Conservation (phyloP, 2,888 invertebrate species). For the Conchocele bisecta region DNA sequence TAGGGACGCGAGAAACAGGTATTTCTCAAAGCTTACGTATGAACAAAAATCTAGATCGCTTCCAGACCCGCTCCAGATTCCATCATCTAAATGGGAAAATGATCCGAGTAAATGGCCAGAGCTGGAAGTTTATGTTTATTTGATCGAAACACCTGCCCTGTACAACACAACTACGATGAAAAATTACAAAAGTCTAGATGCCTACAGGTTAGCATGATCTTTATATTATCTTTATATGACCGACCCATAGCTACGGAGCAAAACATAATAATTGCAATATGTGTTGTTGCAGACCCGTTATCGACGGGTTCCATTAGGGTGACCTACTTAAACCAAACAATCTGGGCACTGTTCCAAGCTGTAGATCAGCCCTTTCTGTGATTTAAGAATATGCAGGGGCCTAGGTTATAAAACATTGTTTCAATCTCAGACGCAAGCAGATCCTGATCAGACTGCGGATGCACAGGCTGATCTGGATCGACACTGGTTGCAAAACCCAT, state of each 20-base stretch:
- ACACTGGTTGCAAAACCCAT: too few species aligned
- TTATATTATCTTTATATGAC: background rate
- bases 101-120: conserved; percentile 16
- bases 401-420: background rate
- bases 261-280: background rate
- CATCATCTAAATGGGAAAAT: background rate
- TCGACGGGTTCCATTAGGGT: too few species aligned
- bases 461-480: too few species aligned
- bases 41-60: background rate
- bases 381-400: background rate
- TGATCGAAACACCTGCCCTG: conserved; percentile 7
- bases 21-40: background rate
- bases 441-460: too few species aligned
- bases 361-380: too few species aligned
- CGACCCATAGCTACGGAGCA: background rate
- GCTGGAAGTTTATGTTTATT: conserved; percentile 4
- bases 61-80: conserved; percentile 1
- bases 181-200: conserved; percentile 17
- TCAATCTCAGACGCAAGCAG: background rate
- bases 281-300: background rate
- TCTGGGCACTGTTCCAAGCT: too few species aligned
- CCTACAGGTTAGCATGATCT: conserved; percentile 3
- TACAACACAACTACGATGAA: conserved; percentile 11
- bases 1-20: background rate
- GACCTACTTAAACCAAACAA: too few species aligned